These are phyloP conservation scores for Pedionomus torquatus DNA, from an alignment of 2,113 vertebrate species.

Conservation along the genomic window DNA sequence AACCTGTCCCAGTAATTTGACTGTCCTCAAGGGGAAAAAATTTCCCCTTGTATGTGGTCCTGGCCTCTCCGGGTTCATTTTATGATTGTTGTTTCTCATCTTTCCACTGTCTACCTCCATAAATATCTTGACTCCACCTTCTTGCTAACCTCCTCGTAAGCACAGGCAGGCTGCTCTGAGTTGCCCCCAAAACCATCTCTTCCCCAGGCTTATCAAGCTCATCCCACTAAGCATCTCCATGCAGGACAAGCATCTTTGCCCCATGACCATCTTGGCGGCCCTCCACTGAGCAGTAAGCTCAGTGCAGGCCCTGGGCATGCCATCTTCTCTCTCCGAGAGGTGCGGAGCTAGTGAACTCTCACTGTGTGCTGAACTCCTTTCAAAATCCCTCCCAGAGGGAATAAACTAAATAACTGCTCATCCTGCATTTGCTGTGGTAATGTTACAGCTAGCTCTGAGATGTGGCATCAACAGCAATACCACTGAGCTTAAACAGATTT, in stretches of 20 bases:
- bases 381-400: background rate
- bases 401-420: background rate
- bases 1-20: background rate
- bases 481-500: background rate
- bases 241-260: background rate
- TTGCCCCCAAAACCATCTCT: background rate
- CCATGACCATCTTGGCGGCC: background rate
- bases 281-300: background rate
- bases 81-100: background rate
- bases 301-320: background rate
- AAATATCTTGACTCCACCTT: background rate
- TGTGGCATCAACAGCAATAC: rapidly evolving
- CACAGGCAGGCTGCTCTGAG: background rate
- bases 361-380: background rate
- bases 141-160: background rate
- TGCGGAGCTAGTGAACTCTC: background rate
- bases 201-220: background rate
- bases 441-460: background rate
- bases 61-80: background rate
- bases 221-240: background rate
- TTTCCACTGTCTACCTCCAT: background rate
- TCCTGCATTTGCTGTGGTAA: background rate
- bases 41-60: background rate
- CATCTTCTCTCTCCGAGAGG: background rate
- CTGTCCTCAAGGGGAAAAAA: background rate